phyloP scores from a whole-genome alignment of 2,113 vertebrate genomes.

The Platichthys stellatus region DNA sequence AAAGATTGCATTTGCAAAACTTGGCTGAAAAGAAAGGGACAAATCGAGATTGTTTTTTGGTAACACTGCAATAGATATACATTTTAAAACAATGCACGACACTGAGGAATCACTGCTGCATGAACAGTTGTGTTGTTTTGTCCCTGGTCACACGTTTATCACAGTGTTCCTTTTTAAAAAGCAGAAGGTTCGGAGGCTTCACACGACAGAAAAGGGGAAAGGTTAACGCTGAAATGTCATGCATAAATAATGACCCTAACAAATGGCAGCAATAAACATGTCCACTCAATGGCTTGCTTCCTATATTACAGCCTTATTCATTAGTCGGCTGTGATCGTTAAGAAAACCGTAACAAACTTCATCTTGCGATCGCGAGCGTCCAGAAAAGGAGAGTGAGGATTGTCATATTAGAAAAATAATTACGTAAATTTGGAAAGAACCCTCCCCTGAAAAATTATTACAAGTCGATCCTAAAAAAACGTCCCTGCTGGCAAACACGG shows the following conservation, averaged over 20 bases:
- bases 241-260: slow-evolving; percentile 71
- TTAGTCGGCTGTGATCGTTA: slow-evolving; percentile 68
- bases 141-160: slow-evolving; percentile 67
- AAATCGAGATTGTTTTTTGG: neutral
- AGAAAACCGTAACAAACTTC: slow-evolving; percentile 68
- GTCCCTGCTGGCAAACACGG: slow-evolving; percentile 55
- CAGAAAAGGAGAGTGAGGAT: slow-evolving; percentile 57
- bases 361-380: slow-evolving; percentile 34
- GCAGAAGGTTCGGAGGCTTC: slow-evolving; percentile 50
- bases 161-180: slow-evolving; percentile 79
- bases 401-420: slow-evolving; percentile 70
- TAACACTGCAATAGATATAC: neutral
- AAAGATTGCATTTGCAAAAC: slow-evolving; percentile 38
- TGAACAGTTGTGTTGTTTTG: slow-evolving; percentile 17
- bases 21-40: slow-evolving; percentile 7
- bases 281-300: slow-evolving; percentile 79
- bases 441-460: slow-evolving; percentile 64
- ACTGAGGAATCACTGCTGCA: neutral
- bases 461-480: slow-evolving; percentile 50
- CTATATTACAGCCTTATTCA: slow-evolving; percentile 77
- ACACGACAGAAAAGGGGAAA: slow-evolving; percentile 47
- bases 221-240: slow-evolving; percentile 73
- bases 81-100: slow-evolving; percentile 13
- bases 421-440: slow-evolving; percentile 74
- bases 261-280: slow-evolving; percentile 76